Base-by-base conservation (phyloP, 2,113 vertebrate genomes). In the Scalopus aquaticus region DNA sequence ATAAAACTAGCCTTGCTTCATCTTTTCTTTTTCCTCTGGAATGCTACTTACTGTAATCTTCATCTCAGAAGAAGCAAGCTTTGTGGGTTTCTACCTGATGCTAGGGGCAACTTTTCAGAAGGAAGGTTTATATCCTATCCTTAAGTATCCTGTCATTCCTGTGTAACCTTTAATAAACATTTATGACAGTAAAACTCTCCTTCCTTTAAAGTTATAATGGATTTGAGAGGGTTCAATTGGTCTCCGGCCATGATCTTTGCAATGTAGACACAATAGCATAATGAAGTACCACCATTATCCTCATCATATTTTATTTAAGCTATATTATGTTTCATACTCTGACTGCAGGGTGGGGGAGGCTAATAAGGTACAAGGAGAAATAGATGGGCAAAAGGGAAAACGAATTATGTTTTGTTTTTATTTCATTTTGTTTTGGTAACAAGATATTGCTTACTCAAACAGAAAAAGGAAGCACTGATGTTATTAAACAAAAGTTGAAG, bases 401-500 rank as follows among this genome's bases (percentile, higher is more conserved):
- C 20, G 32, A 84, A 3, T n/a, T 54, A 22, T 51, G 5, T 78
- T 77, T 85, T 83, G 58, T 2, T n/a, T 65, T 37, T 65, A 65
- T 69, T 90, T 91, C 35, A 70, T 78, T 96, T 93, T 96, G 26
- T 80, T 78, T 80, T 72, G 85, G 58, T 77, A 83, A 74, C 15
- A 86, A 87, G 80, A 72, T 17, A 24, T 17, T 46, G 24, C 9
- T 74, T 79, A 88, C 5, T 46, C 35, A 91, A 85, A 93, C 54
- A 79, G 30, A 58, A 91, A 90, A 69, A 82, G n/a, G n/a, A 72
- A 76, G 32, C n/a, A 9, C 49, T 19, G 11, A 76, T 51, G 17
- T 79, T 76, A 51, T 46, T 91, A 87, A 96, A 88, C 12, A 69
- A 87, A 84, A 51, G 3, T 65, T 28, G 35, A 86, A 39, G n/a